Evolutionary conservation across 2,797 vertebrate species (phyloP), one percentile per base, ranked within the genome.

Genomic region (Ambastaia sidthimunki): DNA sequence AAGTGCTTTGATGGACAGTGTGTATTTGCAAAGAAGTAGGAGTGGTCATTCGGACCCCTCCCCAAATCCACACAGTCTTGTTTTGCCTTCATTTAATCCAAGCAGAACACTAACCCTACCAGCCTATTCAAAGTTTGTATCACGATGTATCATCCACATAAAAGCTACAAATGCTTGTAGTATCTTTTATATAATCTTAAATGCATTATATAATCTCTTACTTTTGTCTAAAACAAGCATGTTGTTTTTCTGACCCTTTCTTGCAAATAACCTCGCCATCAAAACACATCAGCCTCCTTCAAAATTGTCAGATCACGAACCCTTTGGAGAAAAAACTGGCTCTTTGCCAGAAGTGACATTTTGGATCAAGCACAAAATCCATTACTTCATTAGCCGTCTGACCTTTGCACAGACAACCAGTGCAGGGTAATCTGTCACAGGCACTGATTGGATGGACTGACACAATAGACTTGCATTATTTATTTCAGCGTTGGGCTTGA

Each of bases 281-380:
- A 41, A 41, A 41, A 41, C 7, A 37, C 7, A 41, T 11, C 9
- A 41, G 2, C 37, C 37, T 4, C 3, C 25, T 13, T 25, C 23
- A 34, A 1, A 16, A 18, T 2, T 34, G 74, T 66, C 82, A 70
- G 7, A 41, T 41, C 37, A 41, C 37, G 2, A 41, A 80, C 21
- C 41, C 25, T 57, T 73, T 80, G 70, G 68, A 82, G 65, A 81
- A 82, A 15, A 76, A 84, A 76, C 59, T 84, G 71, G 86, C 57
- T 72, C 81, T 47, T 73, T 85, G 86, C 80, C 85, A 88, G 81
- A 88, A 89, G 83, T 84, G 75, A 75, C 79, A 84, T 82, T 87
- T 86, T 88, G 80, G 91, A 90, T 89, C 72, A 87, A 86, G 76
- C 55, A 82, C 79, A 88, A 78, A 82, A 86, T 89, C 82, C 82